Base-by-base conservation (phyloP, 1,140 invertebrate species). In the Papilio polytes region DNA sequence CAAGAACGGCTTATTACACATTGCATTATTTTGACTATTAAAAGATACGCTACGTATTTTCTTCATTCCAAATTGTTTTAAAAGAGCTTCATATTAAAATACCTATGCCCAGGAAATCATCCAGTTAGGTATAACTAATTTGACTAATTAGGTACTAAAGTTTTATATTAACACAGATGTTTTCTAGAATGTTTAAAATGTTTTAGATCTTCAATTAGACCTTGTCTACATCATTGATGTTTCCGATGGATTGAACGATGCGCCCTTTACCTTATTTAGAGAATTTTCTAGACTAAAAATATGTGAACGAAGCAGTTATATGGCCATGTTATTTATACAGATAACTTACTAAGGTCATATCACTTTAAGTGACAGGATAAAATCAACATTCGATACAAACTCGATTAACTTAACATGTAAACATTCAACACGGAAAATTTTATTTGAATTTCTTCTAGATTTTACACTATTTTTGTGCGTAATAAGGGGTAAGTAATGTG, bases 131-230 rank as follows among this genome's bases (percentile, higher is more conserved):
- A 70, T 31, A 70, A 26, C 59, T 26, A 66, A 70, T 70, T 70
- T 36, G 15, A 31, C 26, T 70, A 70, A 70, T 70, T 31, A 70
- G 44, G 59, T 44, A 53, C 12, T 81, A 72, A 51, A 56, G 70
- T 48, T n/a, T 56, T 70, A 80, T 66, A 10, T 74, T 77, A 78
- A 51, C 51, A 78, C 36, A n/a, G 66, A 81, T 18, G 46, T 46
- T n/a, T 6, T 18, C 51, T 22, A 31, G n/a, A 78, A 56, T 56
- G 31, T 51, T 31, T 22, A 41, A 56, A 53, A 8, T 78, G n/a
- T 78, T 78, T 78, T 6, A 59, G 18, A 78, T 78, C 59, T 78
- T 59, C 74, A 78, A 78, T 78, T 59, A 78, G 31, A 78, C 74
- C 74, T 56, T 78, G 74, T 31, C 15, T 31, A 41, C 31, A 31